phyloP scores from a whole-genome alignment of 2,113 vertebrate species.

The Elachura formosa region DNA sequence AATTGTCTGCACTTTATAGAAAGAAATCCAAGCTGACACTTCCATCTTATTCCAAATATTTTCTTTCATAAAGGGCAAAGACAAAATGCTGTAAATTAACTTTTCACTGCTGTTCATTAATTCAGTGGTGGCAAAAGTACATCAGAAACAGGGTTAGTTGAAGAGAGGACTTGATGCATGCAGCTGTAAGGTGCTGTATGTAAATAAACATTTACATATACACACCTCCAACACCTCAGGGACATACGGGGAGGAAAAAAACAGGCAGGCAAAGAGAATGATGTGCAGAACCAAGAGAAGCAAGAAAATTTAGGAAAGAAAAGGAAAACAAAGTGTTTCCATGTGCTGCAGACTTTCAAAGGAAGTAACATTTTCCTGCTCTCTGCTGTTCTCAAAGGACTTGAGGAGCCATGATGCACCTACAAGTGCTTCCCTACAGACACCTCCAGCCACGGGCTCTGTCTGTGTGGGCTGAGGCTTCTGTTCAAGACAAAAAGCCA shows the following conservation, averaged over 20 bases:
- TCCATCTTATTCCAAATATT: not conserved
- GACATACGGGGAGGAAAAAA: not conserved
- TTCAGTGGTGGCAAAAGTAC: not conserved
- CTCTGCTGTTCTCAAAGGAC: not conserved
- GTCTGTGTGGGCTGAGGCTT: not conserved
- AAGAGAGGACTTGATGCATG: fast-evolving
- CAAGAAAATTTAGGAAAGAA: not conserved
- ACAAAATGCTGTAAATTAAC: not conserved
- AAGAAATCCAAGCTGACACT: not conserved
- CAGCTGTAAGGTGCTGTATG: not conserved
- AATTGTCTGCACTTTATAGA: not conserved
- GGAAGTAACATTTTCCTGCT: not conserved
- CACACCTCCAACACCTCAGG: not conserved
- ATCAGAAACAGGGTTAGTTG: not conserved
- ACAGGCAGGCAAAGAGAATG: not conserved
- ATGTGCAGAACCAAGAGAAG: not conserved
- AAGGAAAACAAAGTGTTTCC: not conserved
- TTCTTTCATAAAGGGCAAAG: not conserved
- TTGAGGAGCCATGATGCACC: not conserved
- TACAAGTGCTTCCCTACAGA: not conserved
- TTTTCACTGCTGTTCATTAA: not conserved
- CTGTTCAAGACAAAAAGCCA: not conserved
- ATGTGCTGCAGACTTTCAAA: not conserved
- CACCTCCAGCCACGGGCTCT: fast-evolving
- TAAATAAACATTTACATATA: not conserved